Evolutionary conservation across 2,797 vertebrate genomes (phyloP), one percentile per base, ranked within the genome.

Genomic region (Diplodus puntazzo): DNA sequence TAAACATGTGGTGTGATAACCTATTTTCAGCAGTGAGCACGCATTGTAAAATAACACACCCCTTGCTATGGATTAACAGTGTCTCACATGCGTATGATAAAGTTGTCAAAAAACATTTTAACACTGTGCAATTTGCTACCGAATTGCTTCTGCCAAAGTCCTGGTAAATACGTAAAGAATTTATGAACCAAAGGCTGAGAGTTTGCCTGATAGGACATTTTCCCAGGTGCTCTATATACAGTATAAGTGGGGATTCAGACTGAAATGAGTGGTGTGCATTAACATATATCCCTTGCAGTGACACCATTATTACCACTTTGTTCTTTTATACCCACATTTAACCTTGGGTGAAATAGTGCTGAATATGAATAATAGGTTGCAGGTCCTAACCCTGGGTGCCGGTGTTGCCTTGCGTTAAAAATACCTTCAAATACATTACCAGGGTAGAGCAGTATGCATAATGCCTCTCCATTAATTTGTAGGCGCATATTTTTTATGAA

Each of bases 301-400:
- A 83, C 85, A 83, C 68, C 50, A 86, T 89, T 86, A 89, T 83
- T 69, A 62, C 81, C 54, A 80, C 75, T 82, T 79, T 86, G 72
- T 87, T 82, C 82, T 77, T 77, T 84, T 52, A 81, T 75, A 69
- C 55, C 64, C 63, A 75, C 66, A 69, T 88, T 91, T 90, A 93
- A 92, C 91, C 91, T 89, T 89, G 91, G 78, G 68, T 89, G 78
- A 84, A 88, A 86, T 80, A 86, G 68, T 77, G 84, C 78, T 90
- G 77, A 68, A 68, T 83, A 86, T 89, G 80, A 89, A 72, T 89
- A 88, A 92, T 87, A 80, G 63, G 80, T 75, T 76, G 68, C 76
- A 69, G 84, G 83, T 92, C 82, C 54, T 88, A 86, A 89, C 84
- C 39, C 85, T 84, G 76, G 85, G 74, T 53, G 49, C 77, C 16